phyloP scores from a whole-genome alignment of 2,797 vertebrate species.

The Jordanella pulchra region DNA sequence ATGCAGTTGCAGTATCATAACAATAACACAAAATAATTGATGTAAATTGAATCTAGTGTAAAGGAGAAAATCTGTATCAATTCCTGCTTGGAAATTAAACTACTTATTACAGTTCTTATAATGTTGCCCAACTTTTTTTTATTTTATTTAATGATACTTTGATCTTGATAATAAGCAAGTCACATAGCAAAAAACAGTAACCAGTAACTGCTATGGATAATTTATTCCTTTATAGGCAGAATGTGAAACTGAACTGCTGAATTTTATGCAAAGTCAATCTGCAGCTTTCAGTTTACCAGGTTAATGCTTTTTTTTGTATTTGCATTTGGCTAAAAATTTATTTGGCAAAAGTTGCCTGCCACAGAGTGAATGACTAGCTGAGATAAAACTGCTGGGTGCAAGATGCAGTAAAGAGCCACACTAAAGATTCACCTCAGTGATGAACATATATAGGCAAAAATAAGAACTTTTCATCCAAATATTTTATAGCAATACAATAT shows the following conservation, averaged over 20 bases:
- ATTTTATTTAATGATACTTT: too few species aligned
- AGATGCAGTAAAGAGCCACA: not conserved
- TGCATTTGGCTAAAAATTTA: too few species aligned
- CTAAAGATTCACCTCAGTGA: not conserved
- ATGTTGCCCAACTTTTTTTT: too few species aligned
- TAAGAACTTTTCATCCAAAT: not conserved
- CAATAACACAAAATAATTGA: too few species aligned
- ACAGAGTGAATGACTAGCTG: too few species aligned
- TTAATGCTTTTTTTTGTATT: not conserved
- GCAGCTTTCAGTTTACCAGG: not conserved
- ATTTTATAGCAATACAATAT: conserved; percentile 16
- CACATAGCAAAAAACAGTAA: not conserved
- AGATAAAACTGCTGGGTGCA: not conserved
- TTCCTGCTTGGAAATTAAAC: too few species aligned
- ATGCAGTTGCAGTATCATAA: too few species aligned
- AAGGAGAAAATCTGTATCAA: too few species aligned
- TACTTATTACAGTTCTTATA: too few species aligned
- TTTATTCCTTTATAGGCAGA: not conserved
- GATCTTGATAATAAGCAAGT: too few species aligned
- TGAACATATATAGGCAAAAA: not conserved
- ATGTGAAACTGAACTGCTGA: not conserved
- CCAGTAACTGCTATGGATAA: not conserved
- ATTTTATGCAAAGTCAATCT: not conserved
- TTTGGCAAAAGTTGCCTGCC: not conserved
- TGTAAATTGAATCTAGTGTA: too few species aligned